Percentiles rank a stretch among this genome's conserved stretches.
Evolutionary conservation across 1,140 invertebrate species (phyloP).

Genomic region (Homalodisca vitripennis): DNA sequence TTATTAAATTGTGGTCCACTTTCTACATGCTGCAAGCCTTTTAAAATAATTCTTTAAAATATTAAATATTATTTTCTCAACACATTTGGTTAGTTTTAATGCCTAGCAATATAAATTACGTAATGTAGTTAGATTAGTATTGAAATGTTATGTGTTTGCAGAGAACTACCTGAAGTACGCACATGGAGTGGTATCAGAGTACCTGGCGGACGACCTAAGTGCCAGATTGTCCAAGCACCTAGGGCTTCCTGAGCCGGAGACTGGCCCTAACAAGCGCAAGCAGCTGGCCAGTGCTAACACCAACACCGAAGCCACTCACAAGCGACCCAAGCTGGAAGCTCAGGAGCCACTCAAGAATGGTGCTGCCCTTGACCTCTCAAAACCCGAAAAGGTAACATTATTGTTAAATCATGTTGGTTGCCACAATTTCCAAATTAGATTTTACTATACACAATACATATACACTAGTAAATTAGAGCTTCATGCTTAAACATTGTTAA

Average conservation of each 20-base stretch:
- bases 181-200: slow-evolving; percentile 66
- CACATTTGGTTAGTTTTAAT: too few relatives aligned
- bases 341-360: slow-evolving; percentile 26
- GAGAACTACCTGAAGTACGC: slow-evolving; percentile 66
- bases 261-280: slow-evolving; percentile 31
- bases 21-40: too few relatives aligned
- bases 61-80: too few relatives aligned
- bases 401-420: not conserved
- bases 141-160: slow-evolving; percentile 48
- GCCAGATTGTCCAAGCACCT: slow-evolving; percentile 59
- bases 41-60: too few relatives aligned
- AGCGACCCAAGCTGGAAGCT: slow-evolving; percentile 25
- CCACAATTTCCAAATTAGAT: not conserved
- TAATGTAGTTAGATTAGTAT: too few relatives aligned
- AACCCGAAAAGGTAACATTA: slow-evolving; percentile 38
- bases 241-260: slow-evolving; percentile 57
- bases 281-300: slow-evolving; percentile 22
- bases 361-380: slow-evolving; percentile 36
- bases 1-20: too few relatives aligned
- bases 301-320: not conserved
- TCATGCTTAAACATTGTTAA: too few relatives aligned
- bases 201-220: slow-evolving; percentile 62
- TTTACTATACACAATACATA: not conserved
- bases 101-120: too few relatives aligned
- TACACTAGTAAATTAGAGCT: too few relatives aligned